Base-by-base conservation (phyloP, 2,888 invertebrate genomes). In the Eurytoma adleriae region DNA sequence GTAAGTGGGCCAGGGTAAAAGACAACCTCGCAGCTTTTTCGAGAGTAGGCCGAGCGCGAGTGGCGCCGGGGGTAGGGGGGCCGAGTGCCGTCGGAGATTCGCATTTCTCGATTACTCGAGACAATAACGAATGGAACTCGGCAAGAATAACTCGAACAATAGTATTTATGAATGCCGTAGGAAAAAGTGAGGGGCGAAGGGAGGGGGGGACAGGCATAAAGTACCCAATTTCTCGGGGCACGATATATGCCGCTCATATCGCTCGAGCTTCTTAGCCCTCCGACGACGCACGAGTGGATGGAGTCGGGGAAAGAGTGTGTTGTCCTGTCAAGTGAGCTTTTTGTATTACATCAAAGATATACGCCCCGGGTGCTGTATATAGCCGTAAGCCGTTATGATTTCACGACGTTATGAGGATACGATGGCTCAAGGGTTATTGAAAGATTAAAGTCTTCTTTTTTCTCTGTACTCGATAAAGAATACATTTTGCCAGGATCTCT, bases 1-100 rank as follows among this genome's bases (percentile, higher is more conserved):
- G 30, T 24, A 80, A 72, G 76, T 80, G 79, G 79, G 79, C 74
- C 79, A 79, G 75, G 66, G 79, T 67, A 75, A 75, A 75, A 79
- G 79, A 79, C 71, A 71, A 71, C 57, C 66, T 40, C 40, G 12
- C 16, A 27, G 27, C 61, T 79, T 79, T 79, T 75, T 75, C 75
- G 70, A 79, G 79, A 67, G 66, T 72, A 70, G 70, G 67, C 40
- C 68, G 79, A 62, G 62, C 5, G 56, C 68, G 48, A 52, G 52
- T 54, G 24, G 62, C 40, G 40, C 40, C 40, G 40, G 40, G 40
- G 40, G 57, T 13, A 62, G 62, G 27, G 16, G 4, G 56, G 2
- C 57, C 18, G 20, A 61, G 68, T 20, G 74, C 48, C 24, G 66
- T 10, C 20, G 20, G 48, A 69, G 73, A 52, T 69, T 69, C 74